Evolutionary conservation across 2,888 invertebrate species (phyloP).

Genomic region (Opisthograptis luteolata): DNA sequence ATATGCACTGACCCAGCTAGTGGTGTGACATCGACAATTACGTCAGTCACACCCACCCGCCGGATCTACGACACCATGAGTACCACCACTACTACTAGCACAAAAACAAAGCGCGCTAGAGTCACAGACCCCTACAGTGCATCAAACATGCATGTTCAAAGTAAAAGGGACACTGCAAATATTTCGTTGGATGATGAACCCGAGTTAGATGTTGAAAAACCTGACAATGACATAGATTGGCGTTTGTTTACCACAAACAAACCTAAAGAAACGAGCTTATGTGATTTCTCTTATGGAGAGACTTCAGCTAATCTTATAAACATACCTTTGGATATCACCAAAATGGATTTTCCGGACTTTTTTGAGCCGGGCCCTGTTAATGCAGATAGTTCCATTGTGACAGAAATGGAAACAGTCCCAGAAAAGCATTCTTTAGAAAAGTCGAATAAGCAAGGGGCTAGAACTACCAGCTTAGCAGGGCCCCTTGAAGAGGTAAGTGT

Average conservation of each 20-base stretch:
- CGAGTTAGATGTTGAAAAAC: conserved; percentile 60
- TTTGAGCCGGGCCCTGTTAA: conserved; percentile 54
- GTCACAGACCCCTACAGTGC: not conserved
- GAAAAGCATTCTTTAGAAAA: conserved; percentile 47
- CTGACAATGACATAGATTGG: conserved; percentile 64
- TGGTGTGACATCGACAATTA: conserved; percentile 28
- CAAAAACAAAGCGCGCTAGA: conserved; percentile 15
- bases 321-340: conserved; percentile 46
- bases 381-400: conserved; percentile 50
- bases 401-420: conserved; percentile 41
- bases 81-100: conserved; percentile 43
- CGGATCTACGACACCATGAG: conserved; percentile 60
- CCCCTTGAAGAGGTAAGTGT: conserved; percentile 34
- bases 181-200: conserved; percentile 10
- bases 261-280: conserved; percentile 56
- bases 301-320: conserved; percentile 52
- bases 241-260: conserved; percentile 47
- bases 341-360: conserved; percentile 58
- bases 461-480: conserved; percentile 52
- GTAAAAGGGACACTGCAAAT: conserved; percentile 7
- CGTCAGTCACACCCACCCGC: conserved; percentile 41
- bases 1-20: conserved; percentile 48
- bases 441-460: conserved; percentile 48
- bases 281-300: conserved; percentile 70
- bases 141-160: conserved; percentile 8